Conservation (phyloP, 2,113 vertebrate species). For the Cacatua alba region DNA sequence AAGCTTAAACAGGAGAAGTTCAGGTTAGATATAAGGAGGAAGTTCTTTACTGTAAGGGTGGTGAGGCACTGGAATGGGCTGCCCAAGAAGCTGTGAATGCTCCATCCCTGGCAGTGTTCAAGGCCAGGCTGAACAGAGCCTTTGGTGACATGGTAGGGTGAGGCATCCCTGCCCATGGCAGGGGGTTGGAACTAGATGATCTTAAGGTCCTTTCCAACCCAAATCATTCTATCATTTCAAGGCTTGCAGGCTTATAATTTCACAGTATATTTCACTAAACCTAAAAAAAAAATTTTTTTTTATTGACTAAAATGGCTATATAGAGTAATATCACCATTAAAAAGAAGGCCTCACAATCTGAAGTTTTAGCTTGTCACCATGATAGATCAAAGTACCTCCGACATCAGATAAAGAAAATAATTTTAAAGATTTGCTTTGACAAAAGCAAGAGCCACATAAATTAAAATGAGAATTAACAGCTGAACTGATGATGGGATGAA, state of each 20-base stretch:
- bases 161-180: neutral
- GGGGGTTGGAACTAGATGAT: neutral
- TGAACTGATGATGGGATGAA: neutral
- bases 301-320: neutral
- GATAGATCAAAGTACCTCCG: neutral
- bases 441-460: neutral
- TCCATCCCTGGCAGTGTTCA: neutral
- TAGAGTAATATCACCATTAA: neutral
- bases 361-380: neutral
- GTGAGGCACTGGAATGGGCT: neutral
- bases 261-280: neutral
- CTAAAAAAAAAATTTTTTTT: neutral
- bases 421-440: neutral
- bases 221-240: neutral
- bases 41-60: neutral
- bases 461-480: constrained; percentile 4
- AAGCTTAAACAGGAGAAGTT: neutral
- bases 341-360: neutral
- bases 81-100: neutral
- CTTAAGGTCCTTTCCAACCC: neutral
- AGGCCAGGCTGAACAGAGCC: neutral
- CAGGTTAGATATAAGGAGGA: neutral
- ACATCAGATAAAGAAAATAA: neutral
- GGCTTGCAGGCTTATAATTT: neutral
- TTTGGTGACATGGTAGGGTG: neutral